Evolutionary conservation across 2,888 invertebrate genomes (phyloP).

Genomic region (Brenthis ino): DNA sequence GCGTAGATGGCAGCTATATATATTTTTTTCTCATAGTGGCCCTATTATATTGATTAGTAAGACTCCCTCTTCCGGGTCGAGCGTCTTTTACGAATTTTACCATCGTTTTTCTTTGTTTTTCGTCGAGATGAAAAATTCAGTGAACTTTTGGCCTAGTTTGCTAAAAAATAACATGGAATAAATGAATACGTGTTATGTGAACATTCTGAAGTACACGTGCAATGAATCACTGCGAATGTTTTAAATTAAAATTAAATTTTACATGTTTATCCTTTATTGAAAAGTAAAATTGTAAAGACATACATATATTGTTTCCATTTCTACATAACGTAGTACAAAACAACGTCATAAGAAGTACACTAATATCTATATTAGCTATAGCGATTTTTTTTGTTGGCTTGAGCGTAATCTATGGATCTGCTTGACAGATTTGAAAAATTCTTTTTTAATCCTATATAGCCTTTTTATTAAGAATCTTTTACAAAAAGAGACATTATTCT

Average conservation of each 20-base stretch:
- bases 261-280: background rate
- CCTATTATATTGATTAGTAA: slow-evolving; percentile 82
- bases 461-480: too few species aligned
- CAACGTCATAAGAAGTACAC: too few species aligned
- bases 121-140: slow-evolving; percentile 44
- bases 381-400: too few species aligned
- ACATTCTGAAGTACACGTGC: background rate
- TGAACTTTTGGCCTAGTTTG: slow-evolving; percentile 18
- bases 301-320: too few species aligned
- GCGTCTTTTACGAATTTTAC: slow-evolving; percentile 70
- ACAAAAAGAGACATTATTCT: too few species aligned
- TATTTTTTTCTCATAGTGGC: slow-evolving; percentile 77
- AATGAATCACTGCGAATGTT: background rate
- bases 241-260: slow-evolving; percentile 1
- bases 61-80: slow-evolving; percentile 70
- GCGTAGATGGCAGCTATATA: slow-evolving; percentile 64
- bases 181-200: slow-evolving; percentile 1
- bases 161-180: slow-evolving; percentile 4
- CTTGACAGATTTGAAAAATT: too few species aligned
- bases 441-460: too few species aligned
- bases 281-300: too few species aligned
- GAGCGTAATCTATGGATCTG: too few species aligned
- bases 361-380: too few species aligned
- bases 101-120: slow-evolving; percentile 71
- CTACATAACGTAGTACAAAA: too few species aligned